Evolutionary conservation across 2,888 invertebrate genomes (phyloP), one percentile per base, ranked within the genome.

Genomic region (Tryphoninae sp.): DNA sequence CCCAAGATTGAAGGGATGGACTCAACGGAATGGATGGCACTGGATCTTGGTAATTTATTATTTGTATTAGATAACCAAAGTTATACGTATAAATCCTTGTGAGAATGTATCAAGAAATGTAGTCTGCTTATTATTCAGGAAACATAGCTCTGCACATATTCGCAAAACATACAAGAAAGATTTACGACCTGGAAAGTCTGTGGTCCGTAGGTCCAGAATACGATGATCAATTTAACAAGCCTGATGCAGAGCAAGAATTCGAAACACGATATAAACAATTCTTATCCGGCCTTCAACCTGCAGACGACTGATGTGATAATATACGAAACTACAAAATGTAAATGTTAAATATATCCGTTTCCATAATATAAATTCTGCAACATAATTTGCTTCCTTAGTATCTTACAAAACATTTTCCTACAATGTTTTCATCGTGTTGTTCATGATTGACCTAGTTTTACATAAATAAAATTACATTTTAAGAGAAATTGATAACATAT

Each of bases 111-210:
- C 6, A 16, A 73, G 8, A 49, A 19, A 11, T 62, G n/a, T 6
- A n/a, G 22, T 22, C 13, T n/a, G 7, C 8, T 22, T 65, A 69
- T 49, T 16, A 13, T 2, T 19, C 19, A 23, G 98, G 97, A 82
- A 98, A 98, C 90, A 98, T 98, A 87, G 96, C 96, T 3, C 92
- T 99, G 45, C 98, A 99, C 89, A 94, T 99, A 85, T 97, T 98
- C 92, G 95, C 96, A 42, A 93, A 93, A 11, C 93, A 95, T 85
- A 93, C 94, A 1, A 93, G 99, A 86, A 92, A 93, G 83, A 89
- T 93, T 6, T 98, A 98, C 91, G 98, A 98, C 92, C 93, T 99
- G 84, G 99, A 99, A 92, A 96, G 96, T 0, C 92, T 99, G 49
- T 99, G 98, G 99, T 94, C 96, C 53, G 95, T 98, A 19, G 98